Percentiles rank a stretch among this genome's conserved stretches.
Conservation (phyloP, 53 echinoderm and acorn worm species). For the Luidia sarsii region DNA sequence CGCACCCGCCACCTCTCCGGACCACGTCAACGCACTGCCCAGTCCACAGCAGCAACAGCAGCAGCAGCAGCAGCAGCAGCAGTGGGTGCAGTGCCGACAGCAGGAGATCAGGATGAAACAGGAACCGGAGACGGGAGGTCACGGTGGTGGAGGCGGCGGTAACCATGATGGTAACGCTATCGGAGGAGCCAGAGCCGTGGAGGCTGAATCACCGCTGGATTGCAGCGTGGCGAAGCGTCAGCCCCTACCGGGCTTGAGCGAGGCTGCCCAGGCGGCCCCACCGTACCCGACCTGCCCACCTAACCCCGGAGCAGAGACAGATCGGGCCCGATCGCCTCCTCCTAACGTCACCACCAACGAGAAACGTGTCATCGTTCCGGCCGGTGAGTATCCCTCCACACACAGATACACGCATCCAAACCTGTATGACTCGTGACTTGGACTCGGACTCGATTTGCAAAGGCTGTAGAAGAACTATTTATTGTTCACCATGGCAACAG, state of each 20-base stretch:
- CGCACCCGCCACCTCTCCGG: constrained; percentile 46
- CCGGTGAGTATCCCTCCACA: constrained; percentile 63
- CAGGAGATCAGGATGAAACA: constrained; percentile 74
- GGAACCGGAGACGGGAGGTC: constrained; percentile 65
- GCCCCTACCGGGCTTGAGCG: constrained; percentile 63
- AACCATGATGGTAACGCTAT: constrained; percentile 51
- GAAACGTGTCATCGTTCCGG: constrained; percentile 86
- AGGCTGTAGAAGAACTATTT: too few species aligned
- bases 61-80: constrained; percentile 35
- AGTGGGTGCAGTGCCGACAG: constrained; percentile 72
- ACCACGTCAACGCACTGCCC: constrained; percentile 15
- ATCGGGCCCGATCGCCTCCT: constrained; percentile 75
- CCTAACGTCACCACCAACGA: constrained; percentile 92
- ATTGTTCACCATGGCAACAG: too few species aligned
- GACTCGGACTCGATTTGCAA: too few species aligned
- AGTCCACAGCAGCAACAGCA: constrained; percentile 45
- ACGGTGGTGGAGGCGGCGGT: constrained; percentile 26
- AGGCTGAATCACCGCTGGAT: constrained; percentile 82
- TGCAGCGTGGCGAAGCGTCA: constrained; percentile 84
- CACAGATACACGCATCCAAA: too few species aligned
- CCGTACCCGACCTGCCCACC: constrained; percentile 89
- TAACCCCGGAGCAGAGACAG: constrained; percentile 57
- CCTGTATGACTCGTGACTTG: too few species aligned
- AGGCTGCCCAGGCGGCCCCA: constrained; percentile 82
- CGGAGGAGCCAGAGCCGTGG: constrained; percentile 64